Percentiles rank a stretch among this genome's conserved stretches.
phyloP scores from a whole-genome alignment of 2,888 invertebrate genomes.

The Nomada hirtipes region DNA sequence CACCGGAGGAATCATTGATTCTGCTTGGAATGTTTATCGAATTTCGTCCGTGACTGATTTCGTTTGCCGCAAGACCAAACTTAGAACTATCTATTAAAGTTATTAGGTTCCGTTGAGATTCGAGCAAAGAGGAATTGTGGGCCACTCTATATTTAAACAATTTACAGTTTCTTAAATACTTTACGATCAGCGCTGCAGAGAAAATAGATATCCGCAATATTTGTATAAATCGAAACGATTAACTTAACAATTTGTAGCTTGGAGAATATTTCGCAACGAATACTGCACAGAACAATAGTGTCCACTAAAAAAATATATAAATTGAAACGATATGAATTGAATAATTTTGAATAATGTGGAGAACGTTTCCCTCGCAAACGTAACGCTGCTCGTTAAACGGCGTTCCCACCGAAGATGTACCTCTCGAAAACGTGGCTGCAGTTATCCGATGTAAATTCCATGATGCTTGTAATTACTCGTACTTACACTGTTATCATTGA shows the following conservation, averaged over 20 bases:
- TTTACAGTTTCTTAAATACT: background rate
- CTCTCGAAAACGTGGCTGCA: background rate
- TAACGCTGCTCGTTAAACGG: background rate
- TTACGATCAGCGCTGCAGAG: background rate
- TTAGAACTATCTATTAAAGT: background rate
- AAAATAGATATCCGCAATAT: background rate
- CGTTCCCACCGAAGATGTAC: background rate
- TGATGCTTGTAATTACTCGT: constrained; percentile 17
- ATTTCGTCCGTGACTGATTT: constrained; percentile 28
- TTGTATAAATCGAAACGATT: too few species aligned
- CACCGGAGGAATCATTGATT: constrained; percentile 65
- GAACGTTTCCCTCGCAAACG: background rate
- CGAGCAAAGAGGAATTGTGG: too few species aligned
- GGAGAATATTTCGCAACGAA: too few species aligned
- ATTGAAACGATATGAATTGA: background rate
- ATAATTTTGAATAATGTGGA: background rate
- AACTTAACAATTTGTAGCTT: too few species aligned
- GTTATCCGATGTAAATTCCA: constrained; percentile 18
- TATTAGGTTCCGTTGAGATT: background rate
- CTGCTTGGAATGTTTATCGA: constrained; percentile 50
- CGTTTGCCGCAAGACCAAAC: background rate
- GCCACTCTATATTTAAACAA: too few species aligned
- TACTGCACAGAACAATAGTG: too few species aligned
- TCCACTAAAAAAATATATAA: background rate
- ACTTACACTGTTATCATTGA: constrained; percentile 24